A percentile compares a stretch with the other conserved stretches of the same genome.
phyloP scores from a whole-genome alignment of 2,888 invertebrate genomes.

The Aleiodes testaceus region DNA sequence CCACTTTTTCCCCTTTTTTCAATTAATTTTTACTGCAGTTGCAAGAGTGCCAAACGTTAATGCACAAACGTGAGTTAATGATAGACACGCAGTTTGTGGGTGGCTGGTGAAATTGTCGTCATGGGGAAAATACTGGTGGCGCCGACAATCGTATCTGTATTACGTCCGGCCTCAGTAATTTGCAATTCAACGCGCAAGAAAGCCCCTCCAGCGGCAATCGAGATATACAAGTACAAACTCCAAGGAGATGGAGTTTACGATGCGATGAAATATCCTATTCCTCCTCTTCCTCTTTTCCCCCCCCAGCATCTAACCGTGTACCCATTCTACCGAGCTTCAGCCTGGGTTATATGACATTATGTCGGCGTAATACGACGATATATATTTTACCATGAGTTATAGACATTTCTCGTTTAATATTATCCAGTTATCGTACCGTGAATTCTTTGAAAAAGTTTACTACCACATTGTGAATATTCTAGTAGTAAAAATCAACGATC shows the following conservation, averaged over 20 bases:
- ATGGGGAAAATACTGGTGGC: slow-evolving; percentile 34
- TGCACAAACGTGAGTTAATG: not conserved
- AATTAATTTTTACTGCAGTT: not conserved
- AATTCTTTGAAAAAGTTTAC: slow-evolving; percentile 16
- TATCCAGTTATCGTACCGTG: not conserved
- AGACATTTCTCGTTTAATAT: slow-evolving; percentile 18
- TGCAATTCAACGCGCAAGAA: slow-evolving; percentile 52
- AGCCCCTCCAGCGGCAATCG: slow-evolving; percentile 50
- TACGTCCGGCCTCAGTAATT: slow-evolving; percentile 53
- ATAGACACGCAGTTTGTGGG: not conserved
- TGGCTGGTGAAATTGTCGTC: slow-evolving; percentile 45
- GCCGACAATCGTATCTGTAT: slow-evolving; percentile 53
- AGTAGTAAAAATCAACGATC: not conserved
- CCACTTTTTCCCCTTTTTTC: not conserved
- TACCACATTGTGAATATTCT: not conserved
- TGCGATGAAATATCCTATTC: slow-evolving; percentile 29
- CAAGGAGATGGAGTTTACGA: slow-evolving; percentile 28
- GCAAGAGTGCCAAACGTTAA: slow-evolving; percentile 7
- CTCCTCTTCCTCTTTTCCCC: not conserved
- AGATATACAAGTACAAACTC: slow-evolving; percentile 43
- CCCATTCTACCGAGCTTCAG: not conserved
- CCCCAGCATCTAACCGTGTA: not conserved
- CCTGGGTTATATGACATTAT: slow-evolving; percentile 24
- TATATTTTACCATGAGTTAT: slow-evolving; percentile 23
- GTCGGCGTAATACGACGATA: slow-evolving; percentile 27